phyloP scores from a whole-genome alignment of 2,888 invertebrate species.

The Agonopterix heracliana region DNA sequence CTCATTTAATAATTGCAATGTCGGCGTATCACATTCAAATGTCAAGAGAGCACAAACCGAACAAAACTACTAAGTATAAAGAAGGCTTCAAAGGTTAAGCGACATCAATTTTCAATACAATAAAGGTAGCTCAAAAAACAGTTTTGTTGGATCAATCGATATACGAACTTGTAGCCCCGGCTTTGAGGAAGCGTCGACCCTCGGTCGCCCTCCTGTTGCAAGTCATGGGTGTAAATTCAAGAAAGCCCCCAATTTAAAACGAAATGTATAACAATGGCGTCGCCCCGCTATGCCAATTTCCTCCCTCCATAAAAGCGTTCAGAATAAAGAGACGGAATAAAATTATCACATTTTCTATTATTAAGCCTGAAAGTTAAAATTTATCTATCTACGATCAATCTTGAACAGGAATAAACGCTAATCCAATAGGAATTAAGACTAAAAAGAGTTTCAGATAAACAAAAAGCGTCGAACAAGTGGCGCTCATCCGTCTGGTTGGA shows the following conservation, averaged over 20 bases:
- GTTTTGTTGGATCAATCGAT: slow-evolving; percentile 47
- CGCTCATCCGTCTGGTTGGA: slow-evolving; percentile 38
- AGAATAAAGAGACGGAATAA: slow-evolving; percentile 64
- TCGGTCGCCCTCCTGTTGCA: slow-evolving; percentile 50
- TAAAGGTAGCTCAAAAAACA: slow-evolving; percentile 31
- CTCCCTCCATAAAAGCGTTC: slow-evolving; percentile 57
- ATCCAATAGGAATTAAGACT: slow-evolving; percentile 1
- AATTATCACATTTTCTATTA: slow-evolving; percentile 58
- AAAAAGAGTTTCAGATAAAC: slow-evolving; percentile 20
- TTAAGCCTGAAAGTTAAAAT: slow-evolving; percentile 42
- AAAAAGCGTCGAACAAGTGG: slow-evolving; percentile 35
- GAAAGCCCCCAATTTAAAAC: slow-evolving; percentile 73
- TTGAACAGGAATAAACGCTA: slow-evolving; percentile 1
- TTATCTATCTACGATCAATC: slow-evolving; percentile 5
- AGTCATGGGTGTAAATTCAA: slow-evolving; percentile 74
- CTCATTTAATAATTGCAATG: slow-evolving; percentile 18
- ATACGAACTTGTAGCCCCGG: slow-evolving; percentile 24
- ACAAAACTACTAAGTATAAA: background rate
- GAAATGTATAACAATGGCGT: slow-evolving; percentile 71
- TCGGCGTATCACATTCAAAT: slow-evolving; percentile 23
- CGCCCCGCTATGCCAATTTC: slow-evolving; percentile 68
- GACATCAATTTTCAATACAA: slow-evolving; percentile 5
- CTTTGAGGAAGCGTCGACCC: slow-evolving; percentile 33
- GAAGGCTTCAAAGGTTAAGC: slow-evolving; percentile 1
- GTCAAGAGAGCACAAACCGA: slow-evolving; percentile 14